These are phyloP conservation scores for Microchirus variegatus DNA, from an alignment of 2,797 vertebrate species.

Conservation along the genomic window DNA sequence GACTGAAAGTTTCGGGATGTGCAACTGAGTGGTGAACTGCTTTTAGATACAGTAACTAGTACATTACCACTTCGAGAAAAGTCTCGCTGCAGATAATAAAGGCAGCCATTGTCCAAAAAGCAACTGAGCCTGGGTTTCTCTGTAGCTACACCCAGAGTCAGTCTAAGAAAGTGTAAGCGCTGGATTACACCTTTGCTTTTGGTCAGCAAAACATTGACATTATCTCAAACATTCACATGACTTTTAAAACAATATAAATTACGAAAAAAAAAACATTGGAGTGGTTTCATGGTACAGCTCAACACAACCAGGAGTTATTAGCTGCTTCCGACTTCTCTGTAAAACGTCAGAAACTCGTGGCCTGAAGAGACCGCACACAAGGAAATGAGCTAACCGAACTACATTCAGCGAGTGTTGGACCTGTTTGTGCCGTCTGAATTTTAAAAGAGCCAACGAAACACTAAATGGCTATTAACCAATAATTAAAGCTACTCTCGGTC, in stretches of 20 bases:
- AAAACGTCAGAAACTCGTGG: constrained; percentile 80
- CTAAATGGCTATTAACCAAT: too few species aligned
- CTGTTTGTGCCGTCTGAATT: constrained; percentile 38
- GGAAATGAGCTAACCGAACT: not conserved
- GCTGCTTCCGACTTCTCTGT: constrained; percentile 88
- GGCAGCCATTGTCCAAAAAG: constrained; percentile 59
- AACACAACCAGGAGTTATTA: constrained; percentile 75
- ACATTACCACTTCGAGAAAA: constrained; percentile 76
- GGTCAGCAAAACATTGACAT: constrained; percentile 48
- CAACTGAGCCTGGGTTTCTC: constrained; percentile 82
- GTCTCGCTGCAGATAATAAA: constrained; percentile 53
- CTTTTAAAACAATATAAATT: constrained; percentile 43
- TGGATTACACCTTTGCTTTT: constrained; percentile 17
- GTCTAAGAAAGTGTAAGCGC: constrained; percentile 50
- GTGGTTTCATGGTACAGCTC: constrained; percentile 54
- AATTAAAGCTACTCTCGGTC: too few species aligned
- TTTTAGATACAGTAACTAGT: too few species aligned
- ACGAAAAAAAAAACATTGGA: constrained; percentile 16
- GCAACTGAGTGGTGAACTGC: not conserved
- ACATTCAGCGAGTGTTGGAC: not conserved
- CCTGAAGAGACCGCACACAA: constrained; percentile 56
- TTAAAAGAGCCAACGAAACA: not conserved
- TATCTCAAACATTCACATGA: constrained; percentile 36
- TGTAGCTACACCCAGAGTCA: constrained; percentile 85
- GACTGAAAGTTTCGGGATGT: not conserved